Conservation (phyloP, 1,140 invertebrate genomes). For the Drosophila pachea region DNA sequence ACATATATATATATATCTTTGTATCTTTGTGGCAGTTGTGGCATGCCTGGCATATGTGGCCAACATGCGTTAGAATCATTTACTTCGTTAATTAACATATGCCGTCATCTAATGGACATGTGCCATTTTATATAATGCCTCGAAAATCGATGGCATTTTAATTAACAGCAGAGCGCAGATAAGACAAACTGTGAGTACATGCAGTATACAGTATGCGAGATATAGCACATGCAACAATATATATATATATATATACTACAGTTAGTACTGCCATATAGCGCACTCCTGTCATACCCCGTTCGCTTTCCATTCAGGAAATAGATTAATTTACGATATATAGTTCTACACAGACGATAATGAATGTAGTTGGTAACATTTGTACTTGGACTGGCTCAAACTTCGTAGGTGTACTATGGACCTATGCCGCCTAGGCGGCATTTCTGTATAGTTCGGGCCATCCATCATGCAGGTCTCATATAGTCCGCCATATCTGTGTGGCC, state of each 20-base stretch:
- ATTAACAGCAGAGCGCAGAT: constrained; percentile 32
- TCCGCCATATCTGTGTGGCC: too few relatives aligned
- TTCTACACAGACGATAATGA: constrained; percentile 13
- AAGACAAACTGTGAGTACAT: constrained; percentile 6
- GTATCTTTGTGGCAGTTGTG: neutral
- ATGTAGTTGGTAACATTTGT: constrained; percentile 1
- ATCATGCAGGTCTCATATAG: too few relatives aligned
- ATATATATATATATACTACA: neutral
- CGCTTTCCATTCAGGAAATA: constrained; percentile 7
- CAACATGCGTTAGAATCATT: neutral
- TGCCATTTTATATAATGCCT: constrained; percentile 19
- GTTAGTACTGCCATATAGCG: too few relatives aligned
- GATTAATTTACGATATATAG: constrained; percentile 1
- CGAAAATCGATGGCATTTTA: constrained; percentile 47
- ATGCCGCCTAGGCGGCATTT: too few relatives aligned
- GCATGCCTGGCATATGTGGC: neutral
- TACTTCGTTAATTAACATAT: constrained; percentile 44
- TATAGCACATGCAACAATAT: neutral
- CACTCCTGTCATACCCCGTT: neutral
- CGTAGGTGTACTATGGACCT: neutral
- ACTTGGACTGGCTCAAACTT: neutral
- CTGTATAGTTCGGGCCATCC: too few relatives aligned
- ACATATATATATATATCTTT: too few relatives aligned
- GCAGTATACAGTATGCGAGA: neutral
- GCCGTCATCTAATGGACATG: constrained; percentile 29